A percentile compares a stretch with the other conserved stretches of the same genome.
Evolutionary conservation across 2,888 invertebrate species (phyloP).

Genomic region (Epistrophella euchroma): DNA sequence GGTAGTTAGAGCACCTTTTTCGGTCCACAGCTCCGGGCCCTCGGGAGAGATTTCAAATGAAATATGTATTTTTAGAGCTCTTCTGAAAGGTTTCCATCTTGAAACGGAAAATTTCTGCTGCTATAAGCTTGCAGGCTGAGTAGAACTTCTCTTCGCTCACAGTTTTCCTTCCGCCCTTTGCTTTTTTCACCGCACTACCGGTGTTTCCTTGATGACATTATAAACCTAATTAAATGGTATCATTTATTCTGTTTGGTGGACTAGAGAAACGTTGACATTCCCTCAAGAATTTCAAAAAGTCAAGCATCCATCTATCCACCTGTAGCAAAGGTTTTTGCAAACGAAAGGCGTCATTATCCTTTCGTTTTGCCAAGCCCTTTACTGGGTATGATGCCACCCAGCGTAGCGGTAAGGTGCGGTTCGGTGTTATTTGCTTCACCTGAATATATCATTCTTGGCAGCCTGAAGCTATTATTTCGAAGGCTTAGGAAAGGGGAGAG

Average conservation of each 20-base stretch:
- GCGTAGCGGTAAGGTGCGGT: not conserved
- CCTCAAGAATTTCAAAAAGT: slow-evolving; percentile 66
- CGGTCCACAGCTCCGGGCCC: not conserved
- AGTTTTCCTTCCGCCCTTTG: not conserved
- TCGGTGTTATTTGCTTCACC: not conserved
- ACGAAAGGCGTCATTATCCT: slow-evolving; percentile 20
- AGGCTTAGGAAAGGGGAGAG: not conserved
- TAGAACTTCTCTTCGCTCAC: not conserved
- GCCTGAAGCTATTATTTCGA: slow-evolving; percentile 14
- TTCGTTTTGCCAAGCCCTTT: not conserved
- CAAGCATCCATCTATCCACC: slow-evolving; percentile 60
- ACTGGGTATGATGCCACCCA: not conserved
- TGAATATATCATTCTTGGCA: slow-evolving; percentile 10
- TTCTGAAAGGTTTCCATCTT: not conserved
- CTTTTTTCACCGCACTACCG: not conserved
- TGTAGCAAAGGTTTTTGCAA: slow-evolving; percentile 40
- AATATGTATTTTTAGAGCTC: slow-evolving; percentile 2
- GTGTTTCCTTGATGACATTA: slow-evolving; percentile 63
- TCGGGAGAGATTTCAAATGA: slow-evolving; percentile 8
- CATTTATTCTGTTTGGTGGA: slow-evolving; percentile 64
- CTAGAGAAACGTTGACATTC: slow-evolving; percentile 38
- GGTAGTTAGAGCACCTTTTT: not conserved
- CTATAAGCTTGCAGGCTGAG: not conserved
- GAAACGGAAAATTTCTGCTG: not conserved
- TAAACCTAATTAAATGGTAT: slow-evolving; percentile 70